Conservation (phyloP, 2,113 vertebrate genomes). For the Sander lucioperca region DNA sequence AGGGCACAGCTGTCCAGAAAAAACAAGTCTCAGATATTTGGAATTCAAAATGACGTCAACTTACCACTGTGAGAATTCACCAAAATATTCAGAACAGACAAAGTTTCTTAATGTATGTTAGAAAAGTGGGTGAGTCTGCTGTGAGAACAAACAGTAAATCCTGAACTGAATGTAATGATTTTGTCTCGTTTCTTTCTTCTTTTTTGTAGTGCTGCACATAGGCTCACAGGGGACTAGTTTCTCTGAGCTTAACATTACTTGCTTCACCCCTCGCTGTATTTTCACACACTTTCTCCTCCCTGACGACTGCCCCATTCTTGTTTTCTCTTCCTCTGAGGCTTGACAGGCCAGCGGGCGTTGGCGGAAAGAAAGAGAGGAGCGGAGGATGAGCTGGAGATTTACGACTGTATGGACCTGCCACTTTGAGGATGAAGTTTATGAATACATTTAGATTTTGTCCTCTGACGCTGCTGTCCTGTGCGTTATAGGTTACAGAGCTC, state of each 20-base stretch:
- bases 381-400: constrained; percentile 64
- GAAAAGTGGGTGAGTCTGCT: constrained; percentile 23
- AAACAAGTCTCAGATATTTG: constrained; percentile 77
- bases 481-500: constrained; percentile 34
- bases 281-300: constrained; percentile 70
- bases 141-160: constrained; percentile 61
- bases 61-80: constrained; percentile 21
- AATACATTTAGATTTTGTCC: constrained; percentile 75
- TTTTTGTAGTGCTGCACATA: constrained; percentile 24
- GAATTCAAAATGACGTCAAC: constrained; percentile 82
- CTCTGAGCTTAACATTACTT: constrained; percentile 76
- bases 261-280: constrained; percentile 76
- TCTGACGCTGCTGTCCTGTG: constrained; percentile 48
- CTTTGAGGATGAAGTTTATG: constrained; percentile 70
- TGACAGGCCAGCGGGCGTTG: constrained; percentile 61
- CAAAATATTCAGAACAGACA: constrained; percentile 18
- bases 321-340: constrained; percentile 78
- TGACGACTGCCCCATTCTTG: constrained; percentile 52
- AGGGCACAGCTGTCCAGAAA: constrained; percentile 78
- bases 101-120: constrained; percentile 13
- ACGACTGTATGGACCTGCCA: constrained; percentile 53
- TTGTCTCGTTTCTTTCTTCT: constrained; percentile 1
- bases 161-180: constrained; percentile 45
- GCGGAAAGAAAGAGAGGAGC: constrained; percentile 1
- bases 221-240: constrained; percentile 73